A percentile compares a stretch with the other conserved stretches of the same genome.
These are phyloP conservation scores for Oryzias dopingdopingensis DNA, from an alignment of 2,797 vertebrate genomes.

Conservation along the genomic window DNA sequence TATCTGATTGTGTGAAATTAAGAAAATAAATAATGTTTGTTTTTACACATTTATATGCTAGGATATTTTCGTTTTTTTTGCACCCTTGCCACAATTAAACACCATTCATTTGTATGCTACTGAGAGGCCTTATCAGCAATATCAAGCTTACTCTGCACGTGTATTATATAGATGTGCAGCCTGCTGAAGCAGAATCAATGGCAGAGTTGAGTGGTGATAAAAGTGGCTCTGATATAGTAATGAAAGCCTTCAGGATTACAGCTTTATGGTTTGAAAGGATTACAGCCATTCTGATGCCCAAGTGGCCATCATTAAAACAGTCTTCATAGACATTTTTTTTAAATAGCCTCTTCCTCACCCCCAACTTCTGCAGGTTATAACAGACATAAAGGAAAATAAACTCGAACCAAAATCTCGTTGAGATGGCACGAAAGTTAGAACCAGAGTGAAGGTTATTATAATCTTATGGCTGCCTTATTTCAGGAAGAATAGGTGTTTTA, in stretches of 20 bases:
- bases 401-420: neutral
- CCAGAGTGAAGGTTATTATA: neutral
- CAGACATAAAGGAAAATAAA: conserved; percentile 7
- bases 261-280: neutral
- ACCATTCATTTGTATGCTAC: no score
- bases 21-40: no score
- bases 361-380: neutral
- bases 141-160: neutral
- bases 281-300: neutral
- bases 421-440: conserved; percentile 7
- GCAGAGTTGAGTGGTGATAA: conserved; percentile 3
- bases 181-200: conserved; percentile 6
- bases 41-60: no score
- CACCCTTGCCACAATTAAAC: no score
- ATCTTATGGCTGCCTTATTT: conserved; percentile 3
- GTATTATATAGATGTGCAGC: neutral
- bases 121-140: neutral
- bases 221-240: neutral
- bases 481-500: neutral
- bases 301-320: neutral
- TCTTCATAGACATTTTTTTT: neutral
- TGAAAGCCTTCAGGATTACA: conserved; percentile 1
- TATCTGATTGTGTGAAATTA: no score
- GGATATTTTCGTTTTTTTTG: no score
- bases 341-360: neutral